Percentiles rank a stretch among this genome's conserved stretches.
Conservation (phyloP, 2,888 invertebrate species). For the Sicus ferrugineus region DNA sequence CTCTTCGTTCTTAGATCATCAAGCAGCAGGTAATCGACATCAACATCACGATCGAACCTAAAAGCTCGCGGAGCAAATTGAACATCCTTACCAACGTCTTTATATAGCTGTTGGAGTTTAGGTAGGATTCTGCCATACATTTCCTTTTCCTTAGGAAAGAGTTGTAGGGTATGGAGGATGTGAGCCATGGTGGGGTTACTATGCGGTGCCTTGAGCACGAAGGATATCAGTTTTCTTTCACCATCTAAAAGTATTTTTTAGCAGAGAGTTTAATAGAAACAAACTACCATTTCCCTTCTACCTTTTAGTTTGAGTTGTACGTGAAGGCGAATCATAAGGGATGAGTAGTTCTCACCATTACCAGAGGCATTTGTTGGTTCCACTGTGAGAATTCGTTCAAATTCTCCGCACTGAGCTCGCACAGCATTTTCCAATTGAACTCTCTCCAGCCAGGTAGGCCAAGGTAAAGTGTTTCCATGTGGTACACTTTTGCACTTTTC, state of each 20-base stretch:
- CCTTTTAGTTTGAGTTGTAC: constrained; percentile 53
- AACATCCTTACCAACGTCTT: constrained; percentile 47
- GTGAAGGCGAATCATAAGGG: constrained; percentile 54
- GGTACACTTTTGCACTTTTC: too few relatives aligned
- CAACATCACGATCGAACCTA: constrained; percentile 44
- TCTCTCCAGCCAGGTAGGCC: too few relatives aligned
- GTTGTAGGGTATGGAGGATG: constrained; percentile 39
- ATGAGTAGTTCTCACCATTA: constrained; percentile 57
- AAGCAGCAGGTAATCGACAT: constrained; percentile 51
- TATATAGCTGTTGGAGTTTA: constrained; percentile 55
- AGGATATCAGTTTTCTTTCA: constrained; percentile 45
- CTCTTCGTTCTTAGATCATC: constrained; percentile 51
- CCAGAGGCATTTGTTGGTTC: background rate
- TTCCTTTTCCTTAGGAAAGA: constrained; percentile 56
- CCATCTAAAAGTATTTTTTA: constrained; percentile 47
- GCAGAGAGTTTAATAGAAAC: background rate
- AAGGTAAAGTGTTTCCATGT: too few relatives aligned
- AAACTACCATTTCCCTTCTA: constrained; percentile 30
- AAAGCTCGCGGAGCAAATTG: constrained; percentile 54
- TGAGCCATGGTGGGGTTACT: constrained; percentile 47
- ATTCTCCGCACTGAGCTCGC: too few relatives aligned
- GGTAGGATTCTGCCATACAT: constrained; percentile 56
- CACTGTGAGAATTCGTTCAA: too few relatives aligned
- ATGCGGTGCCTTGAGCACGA: constrained; percentile 54
- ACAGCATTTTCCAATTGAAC: too few relatives aligned